These are phyloP conservation scores for Invenusta paracnida DNA, from an alignment of 2,888 invertebrate species.

Conservation along the genomic window DNA sequence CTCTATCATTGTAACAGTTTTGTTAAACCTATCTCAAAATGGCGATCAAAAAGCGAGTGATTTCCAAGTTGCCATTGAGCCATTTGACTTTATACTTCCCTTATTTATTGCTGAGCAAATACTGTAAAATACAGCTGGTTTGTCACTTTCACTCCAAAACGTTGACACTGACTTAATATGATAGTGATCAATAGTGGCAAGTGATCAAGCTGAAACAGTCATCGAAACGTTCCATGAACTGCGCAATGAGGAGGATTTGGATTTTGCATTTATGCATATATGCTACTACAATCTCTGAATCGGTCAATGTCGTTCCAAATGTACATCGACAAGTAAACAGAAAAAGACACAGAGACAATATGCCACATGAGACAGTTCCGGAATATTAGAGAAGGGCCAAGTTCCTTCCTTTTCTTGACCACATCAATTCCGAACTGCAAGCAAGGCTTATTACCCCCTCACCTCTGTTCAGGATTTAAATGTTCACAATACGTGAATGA, in stretches of 20 bases:
- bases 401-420: neutral
- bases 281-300: neutral
- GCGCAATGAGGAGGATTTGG: neutral
- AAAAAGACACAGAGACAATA: neutral
- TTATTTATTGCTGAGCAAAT: neutral
- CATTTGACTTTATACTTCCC: neutral
- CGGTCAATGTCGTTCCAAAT: neutral
- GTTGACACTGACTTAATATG: neutral
- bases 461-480: neutral
- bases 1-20: neutral
- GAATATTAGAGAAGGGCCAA: neutral
- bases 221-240: neutral
- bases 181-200: no score
- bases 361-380: neutral
- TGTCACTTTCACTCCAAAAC: neutral
- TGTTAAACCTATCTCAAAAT: neutral
- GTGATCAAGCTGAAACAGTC: neutral
- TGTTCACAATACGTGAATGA: neutral
- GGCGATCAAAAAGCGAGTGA: neutral
- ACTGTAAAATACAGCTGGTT: neutral
- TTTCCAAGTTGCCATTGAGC: neutral
- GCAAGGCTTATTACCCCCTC: neutral
- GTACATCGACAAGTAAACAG: neutral
- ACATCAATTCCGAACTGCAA: neutral
- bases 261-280: neutral